Percentiles rank a stretch among this genome's conserved stretches.
Conservation (phyloP, 2,797 vertebrate species). For the Lepilemur septentrionalis region DNA sequence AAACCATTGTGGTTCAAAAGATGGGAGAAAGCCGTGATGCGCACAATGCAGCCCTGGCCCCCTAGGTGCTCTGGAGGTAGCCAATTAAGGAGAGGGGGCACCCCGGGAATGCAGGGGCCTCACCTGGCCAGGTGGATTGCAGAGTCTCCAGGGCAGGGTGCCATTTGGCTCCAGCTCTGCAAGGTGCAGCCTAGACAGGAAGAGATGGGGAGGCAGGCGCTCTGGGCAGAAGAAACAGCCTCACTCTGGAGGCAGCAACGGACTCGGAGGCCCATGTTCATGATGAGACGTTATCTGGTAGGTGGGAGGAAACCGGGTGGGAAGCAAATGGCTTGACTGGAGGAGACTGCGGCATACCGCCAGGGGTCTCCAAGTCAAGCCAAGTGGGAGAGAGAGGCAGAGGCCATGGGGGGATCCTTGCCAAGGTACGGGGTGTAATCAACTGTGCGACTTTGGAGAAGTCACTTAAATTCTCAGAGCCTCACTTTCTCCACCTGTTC, state of each 20-base stretch:
- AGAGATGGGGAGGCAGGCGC: background rate
- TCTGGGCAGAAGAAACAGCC: background rate
- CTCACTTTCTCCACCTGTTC: background rate
- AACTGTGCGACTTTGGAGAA: background rate
- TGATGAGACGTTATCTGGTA: background rate
- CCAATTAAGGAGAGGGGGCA: background rate
- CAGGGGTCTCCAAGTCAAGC: background rate
- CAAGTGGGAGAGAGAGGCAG: background rate
- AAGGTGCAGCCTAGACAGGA: background rate
- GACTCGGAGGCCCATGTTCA: rapidly evolving
- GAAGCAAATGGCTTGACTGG: background rate
- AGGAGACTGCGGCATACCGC: background rate
- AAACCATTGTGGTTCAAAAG: background rate
- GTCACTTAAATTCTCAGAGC: background rate
- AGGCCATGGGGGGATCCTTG: background rate
- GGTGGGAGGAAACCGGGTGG: background rate
- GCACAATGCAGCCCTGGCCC: rapidly evolving
- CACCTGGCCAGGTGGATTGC: rapidly evolving
- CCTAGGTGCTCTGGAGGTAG: background rate
- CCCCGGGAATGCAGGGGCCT: background rate
- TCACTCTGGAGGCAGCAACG: background rate
- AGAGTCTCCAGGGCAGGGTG: background rate
- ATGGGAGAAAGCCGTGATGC: background rate
- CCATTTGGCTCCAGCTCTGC: background rate
- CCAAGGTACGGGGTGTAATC: rapidly evolving